Conservation (phyloP, 2,888 invertebrate genomes). For the Halictus quadricinctus region DNA sequence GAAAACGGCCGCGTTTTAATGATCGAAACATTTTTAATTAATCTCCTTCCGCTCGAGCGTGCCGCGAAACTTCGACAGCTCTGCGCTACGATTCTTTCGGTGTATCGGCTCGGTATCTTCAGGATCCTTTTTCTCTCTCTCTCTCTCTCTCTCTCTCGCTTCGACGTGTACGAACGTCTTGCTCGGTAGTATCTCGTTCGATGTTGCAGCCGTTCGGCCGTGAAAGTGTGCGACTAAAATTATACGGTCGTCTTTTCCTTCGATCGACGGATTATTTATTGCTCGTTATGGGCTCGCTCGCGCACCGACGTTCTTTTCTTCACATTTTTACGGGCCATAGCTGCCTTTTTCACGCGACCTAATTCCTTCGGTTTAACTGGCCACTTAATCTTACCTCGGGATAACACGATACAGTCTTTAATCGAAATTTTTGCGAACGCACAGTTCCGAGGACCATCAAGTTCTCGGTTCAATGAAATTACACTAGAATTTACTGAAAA, state of each 20-base stretch:
- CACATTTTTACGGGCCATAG: background rate
- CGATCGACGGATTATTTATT: background rate
- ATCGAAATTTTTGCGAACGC: background rate
- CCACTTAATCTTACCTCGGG: background rate
- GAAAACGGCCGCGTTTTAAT: constrained; percentile 24
- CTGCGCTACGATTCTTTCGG: background rate
- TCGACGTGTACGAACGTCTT: background rate
- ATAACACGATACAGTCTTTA: background rate
- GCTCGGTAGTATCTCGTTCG: background rate
- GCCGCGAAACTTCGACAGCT: background rate
- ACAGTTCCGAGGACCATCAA: background rate
- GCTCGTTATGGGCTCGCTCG: background rate
- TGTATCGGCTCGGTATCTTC: background rate
- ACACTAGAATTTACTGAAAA: too few relatives aligned
- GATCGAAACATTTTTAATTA: constrained; percentile 41
- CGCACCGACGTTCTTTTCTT: background rate
- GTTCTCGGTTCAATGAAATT: too few relatives aligned
- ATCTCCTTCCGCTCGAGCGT: constrained; percentile 16
- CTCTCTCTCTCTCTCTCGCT: background rate
- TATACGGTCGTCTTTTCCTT: background rate
- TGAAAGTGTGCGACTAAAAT: constrained; percentile 1
- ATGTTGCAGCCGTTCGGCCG: background rate
- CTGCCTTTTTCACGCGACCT: background rate
- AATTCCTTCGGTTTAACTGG: background rate
- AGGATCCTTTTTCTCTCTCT: background rate